Evolutionary conservation across 2,888 invertebrate genomes (phyloP).

Genomic region (Aplocera efformata): DNA sequence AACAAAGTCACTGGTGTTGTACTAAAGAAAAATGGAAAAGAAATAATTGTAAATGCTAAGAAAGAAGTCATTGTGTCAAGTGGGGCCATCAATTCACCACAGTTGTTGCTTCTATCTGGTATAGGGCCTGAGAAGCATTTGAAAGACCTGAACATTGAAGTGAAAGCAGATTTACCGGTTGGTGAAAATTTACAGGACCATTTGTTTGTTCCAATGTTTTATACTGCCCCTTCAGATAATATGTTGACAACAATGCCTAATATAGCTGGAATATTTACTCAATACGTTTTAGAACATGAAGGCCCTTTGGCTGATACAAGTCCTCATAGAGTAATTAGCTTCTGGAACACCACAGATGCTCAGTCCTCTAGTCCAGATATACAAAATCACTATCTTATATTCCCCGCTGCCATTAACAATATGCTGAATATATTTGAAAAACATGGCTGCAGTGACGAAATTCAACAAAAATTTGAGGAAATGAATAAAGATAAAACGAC

Average conservation of each 20-base stretch:
- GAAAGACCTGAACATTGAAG: constrained; percentile 50
- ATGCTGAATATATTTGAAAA: constrained; percentile 42
- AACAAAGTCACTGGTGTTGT: constrained; percentile 66
- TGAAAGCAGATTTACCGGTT: constrained; percentile 68
- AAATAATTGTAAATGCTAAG: constrained; percentile 50
- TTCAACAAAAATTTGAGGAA: constrained; percentile 37
- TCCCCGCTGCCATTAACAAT: constrained; percentile 42
- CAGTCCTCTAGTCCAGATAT: constrained; percentile 47
- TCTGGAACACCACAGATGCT: constrained; percentile 53
- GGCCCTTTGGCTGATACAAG: constrained; percentile 71
- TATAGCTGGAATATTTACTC: constrained; percentile 46
- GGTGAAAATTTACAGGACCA: constrained; percentile 79
- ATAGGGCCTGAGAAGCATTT: constrained; percentile 70
- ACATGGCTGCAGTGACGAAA: constrained; percentile 44
- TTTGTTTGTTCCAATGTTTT: constrained; percentile 55
- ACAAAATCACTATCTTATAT: constrained; percentile 49
- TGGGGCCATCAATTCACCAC: constrained; percentile 74
- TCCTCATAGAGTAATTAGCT: constrained; percentile 51
- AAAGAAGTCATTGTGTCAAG: constrained; percentile 77
- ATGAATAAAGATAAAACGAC: constrained; percentile 45
- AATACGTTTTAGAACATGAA: constrained; percentile 68
- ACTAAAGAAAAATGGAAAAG: constrained; percentile 49
- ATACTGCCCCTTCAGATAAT: constrained; percentile 45
- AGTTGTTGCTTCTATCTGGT: constrained; percentile 74
- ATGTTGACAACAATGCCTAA: constrained; percentile 37